Base-by-base conservation (phyloP, 2,113 vertebrate genomes). In the Astatoreochromis straeleni region DNA sequence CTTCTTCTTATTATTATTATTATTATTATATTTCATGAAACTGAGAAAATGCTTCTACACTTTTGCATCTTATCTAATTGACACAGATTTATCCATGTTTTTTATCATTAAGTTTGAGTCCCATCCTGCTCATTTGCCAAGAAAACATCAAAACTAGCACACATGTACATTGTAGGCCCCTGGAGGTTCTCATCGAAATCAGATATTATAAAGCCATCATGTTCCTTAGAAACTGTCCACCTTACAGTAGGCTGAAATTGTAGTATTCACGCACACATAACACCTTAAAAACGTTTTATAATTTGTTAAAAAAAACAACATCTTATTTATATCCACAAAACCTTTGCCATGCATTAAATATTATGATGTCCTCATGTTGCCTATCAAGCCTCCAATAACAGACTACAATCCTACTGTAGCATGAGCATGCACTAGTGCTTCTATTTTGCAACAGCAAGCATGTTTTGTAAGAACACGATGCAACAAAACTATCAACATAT, bases 1-100 rank as follows among this genome's bases (percentile, higher is more conserved):
- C 21, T 21, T 21, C 21, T 21, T 21, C 21, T n/a, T n/a, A 0
- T 58, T 60, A 0, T 31, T 60, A 2, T n/a, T n/a, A n/a, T n/a
- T n/a, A n/a, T n/a, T n/a, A n/a, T n/a, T n/a, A n/a, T n/a, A n/a
- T n/a, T n/a, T n/a, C n/a, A n/a, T n/a, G n/a, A n/a, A n/a, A n/a
- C n/a, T n/a, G n/a, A n/a, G n/a, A n/a, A n/a, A n/a, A n/a, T 31
- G 45, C 10, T 49, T n/a, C 45, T 13, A 33, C 7, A 13, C 1
- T 13, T 78, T 78, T 51, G 24, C 2, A 51, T 51, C 26, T 78
- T n/a, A n/a, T 33, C 16, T 51, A 49, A 78, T 1, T 78, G 26
- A 51, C 10, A 78, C 42, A 78, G 4, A 31, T 75, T 49, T n/a
- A 10, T 17, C 9, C 9, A 47, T 49, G 1, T 51, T 29, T 49